A percentile compares a stretch with the other conserved stretches of the same genome.
phyloP scores from a whole-genome alignment of 2,888 invertebrate species.

The Sympetrum striolatum region DNA sequence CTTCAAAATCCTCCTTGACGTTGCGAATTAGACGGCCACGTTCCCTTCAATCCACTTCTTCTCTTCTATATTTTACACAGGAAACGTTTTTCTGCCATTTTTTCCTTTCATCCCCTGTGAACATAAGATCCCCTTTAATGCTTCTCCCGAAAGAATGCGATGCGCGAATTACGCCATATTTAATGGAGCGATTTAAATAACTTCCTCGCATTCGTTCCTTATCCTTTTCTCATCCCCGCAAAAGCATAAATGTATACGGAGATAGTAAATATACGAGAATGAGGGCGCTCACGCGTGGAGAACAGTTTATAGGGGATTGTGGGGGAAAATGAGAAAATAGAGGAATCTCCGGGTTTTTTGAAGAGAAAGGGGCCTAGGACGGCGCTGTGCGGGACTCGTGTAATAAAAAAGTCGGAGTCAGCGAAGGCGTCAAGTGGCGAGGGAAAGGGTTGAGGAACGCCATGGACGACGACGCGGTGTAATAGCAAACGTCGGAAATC shows the following conservation, averaged over 20 bases:
- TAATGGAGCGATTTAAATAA: background rate
- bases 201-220: background rate
- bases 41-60: background rate
- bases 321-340: background rate
- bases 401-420: background rate
- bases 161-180: background rate
- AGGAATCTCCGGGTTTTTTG: background rate
- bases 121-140: background rate
- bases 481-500: slow-evolving; percentile 40
- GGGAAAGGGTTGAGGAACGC: background rate
- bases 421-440: background rate
- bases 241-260: background rate
- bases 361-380: background rate
- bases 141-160: background rate
- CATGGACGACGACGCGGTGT: slow-evolving; percentile 19
- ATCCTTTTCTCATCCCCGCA: background rate
- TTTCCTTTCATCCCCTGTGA: background rate
- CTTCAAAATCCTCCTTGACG: no score
- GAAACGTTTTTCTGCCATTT: background rate
- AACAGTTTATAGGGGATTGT: background rate
- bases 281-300: no score
- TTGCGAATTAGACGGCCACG: no score
- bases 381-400: background rate
- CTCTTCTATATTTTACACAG: background rate
- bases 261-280: no score